Percentiles rank a stretch among this genome's conserved stretches.
Evolutionary conservation across 2,113 vertebrate genomes (phyloP).

Genomic region (Tragelaphus buxtoni): DNA sequence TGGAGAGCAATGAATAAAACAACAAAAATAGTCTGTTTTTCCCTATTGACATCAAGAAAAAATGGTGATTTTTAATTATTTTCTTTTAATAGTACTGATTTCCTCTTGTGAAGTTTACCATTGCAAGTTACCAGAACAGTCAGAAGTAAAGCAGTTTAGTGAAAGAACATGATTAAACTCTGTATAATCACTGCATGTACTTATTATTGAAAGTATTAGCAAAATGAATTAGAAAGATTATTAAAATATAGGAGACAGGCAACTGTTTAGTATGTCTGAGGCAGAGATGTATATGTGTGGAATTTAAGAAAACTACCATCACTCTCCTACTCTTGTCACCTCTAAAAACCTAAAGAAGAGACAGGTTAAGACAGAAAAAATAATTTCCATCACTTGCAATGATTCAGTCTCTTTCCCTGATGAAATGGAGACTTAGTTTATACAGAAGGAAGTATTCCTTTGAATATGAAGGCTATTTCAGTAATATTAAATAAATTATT

Average conservation of each 20-base stretch:
- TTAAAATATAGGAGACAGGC: background rate
- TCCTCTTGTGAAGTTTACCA: background rate
- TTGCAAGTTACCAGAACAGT: background rate
- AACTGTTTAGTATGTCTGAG: background rate
- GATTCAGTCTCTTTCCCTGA: background rate
- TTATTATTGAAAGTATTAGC: background rate
- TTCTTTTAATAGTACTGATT: background rate
- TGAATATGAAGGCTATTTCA: conserved; percentile 6
- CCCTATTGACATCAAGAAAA: background rate
- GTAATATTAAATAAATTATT: background rate
- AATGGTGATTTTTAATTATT: background rate
- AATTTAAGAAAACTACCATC: background rate
- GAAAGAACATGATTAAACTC: background rate
- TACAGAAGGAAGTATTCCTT: background rate
- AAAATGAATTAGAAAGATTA: background rate
- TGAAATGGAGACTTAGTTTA: background rate
- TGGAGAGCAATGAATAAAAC: background rate
- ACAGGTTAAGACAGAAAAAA: background rate
- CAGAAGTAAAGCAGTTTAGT: background rate
- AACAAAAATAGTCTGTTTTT: background rate
- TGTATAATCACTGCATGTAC: background rate
- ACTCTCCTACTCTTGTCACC: background rate
- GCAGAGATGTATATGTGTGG: background rate
- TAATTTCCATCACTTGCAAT: background rate
- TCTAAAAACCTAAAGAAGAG: background rate